A percentile compares a stretch with the other conserved stretches of the same genome.
Conservation (phyloP, 2,888 invertebrate species). For the Hypsopygia costalis region DNA sequence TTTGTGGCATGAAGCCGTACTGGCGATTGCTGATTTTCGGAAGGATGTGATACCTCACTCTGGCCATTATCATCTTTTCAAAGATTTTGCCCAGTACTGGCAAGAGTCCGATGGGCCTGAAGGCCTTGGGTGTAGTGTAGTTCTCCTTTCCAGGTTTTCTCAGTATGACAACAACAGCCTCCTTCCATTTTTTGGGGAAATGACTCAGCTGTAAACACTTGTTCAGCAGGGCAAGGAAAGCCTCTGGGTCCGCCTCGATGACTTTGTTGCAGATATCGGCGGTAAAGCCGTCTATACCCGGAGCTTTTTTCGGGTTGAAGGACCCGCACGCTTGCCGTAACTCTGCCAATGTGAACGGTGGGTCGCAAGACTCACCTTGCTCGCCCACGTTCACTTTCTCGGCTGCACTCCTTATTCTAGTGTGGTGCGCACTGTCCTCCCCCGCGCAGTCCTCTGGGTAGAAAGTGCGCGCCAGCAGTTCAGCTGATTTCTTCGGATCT, state of each 20-base stretch:
- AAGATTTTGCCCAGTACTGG: no score
- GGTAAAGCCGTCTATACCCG: no score
- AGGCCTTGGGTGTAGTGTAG: not conserved
- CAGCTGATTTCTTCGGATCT: no score
- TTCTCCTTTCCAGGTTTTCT: no score
- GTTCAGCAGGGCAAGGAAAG: not conserved
- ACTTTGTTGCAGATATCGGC: not conserved
- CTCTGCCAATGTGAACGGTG: not conserved
- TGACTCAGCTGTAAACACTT: not conserved
- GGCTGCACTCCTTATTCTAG: not conserved
- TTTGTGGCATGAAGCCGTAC: no score
- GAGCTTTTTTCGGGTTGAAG: no score
- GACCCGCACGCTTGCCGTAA: no score
- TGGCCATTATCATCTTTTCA: conserved; percentile 10
- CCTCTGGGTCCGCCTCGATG: not conserved
- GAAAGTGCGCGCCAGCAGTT: conserved; percentile 9
- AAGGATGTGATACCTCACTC: not conserved
- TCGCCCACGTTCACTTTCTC: not conserved
- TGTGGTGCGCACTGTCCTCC: not conserved
- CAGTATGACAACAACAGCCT: no score
- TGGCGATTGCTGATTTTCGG: no score
- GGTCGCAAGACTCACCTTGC: not conserved
- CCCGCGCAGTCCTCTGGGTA: conserved; percentile 5
- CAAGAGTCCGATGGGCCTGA: conserved; percentile 15
- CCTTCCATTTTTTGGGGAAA: not conserved